Conservation (phyloP, 2,113 vertebrate genomes). For the Spea multiplicata region DNA sequence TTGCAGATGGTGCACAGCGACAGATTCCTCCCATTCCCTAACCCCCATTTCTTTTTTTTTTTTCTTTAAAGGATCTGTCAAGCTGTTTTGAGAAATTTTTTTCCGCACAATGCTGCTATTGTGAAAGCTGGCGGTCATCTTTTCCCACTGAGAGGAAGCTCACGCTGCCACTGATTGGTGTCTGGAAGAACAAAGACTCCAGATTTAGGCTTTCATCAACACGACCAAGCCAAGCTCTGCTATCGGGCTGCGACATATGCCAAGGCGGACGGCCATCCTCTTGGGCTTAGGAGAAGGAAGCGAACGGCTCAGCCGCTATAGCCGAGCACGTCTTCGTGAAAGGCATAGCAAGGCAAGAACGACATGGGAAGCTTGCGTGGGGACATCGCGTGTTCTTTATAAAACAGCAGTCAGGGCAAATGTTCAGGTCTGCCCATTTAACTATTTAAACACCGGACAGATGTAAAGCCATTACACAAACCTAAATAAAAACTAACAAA, state of each 20-base stretch:
- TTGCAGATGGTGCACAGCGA: slow-evolving; percentile 36
- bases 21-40: slow-evolving; percentile 36
- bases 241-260: slow-evolving; percentile 97
- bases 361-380: background rate
- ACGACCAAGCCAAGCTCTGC: slow-evolving; percentile 83
- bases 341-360: slow-evolving; percentile 65
- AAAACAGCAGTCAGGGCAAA: slow-evolving; percentile 8
- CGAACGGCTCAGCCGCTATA: slow-evolving; percentile 73
- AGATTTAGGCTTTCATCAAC: slow-evolving; percentile 91
- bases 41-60: slow-evolving; percentile 58
- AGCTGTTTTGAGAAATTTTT: slow-evolving; percentile 81
- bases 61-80: slow-evolving; percentile 60
- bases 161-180: slow-evolving; percentile 77
- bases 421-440: background rate
- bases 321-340: slow-evolving; percentile 77
- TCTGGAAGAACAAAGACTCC: slow-evolving; percentile 85
- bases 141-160: slow-evolving; percentile 82
- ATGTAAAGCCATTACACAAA: no score
- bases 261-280: slow-evolving; percentile 89
- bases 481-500: no score
- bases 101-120: slow-evolving; percentile 87
- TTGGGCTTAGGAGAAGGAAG: slow-evolving; percentile 88
- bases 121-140: slow-evolving; percentile 81
- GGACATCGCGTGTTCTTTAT: background rate
- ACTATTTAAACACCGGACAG: no score